phyloP scores from a whole-genome alignment of 2,113 vertebrate genomes.

The Pachypanchax playfairii region DNA sequence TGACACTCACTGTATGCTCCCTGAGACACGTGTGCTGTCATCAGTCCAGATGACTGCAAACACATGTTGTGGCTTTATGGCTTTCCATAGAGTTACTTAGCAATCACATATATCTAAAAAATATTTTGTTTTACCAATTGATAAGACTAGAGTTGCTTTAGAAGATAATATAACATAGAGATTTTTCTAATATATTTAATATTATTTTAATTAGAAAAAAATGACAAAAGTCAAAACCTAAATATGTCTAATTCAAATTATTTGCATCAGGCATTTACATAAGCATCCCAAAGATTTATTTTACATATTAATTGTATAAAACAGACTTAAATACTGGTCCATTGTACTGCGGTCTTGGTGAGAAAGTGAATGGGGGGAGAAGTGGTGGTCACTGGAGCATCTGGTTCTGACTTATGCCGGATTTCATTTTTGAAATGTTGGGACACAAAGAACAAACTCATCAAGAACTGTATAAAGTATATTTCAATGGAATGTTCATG shows the following conservation, averaged over 20 bases:
- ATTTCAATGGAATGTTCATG: constrained; percentile 82
- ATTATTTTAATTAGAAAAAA: constrained; percentile 59
- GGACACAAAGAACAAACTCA: constrained; percentile 75
- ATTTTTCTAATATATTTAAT: constrained; percentile 51
- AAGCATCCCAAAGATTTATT: constrained; percentile 75
- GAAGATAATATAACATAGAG: constrained; percentile 48
- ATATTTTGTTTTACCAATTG: constrained; percentile 54
- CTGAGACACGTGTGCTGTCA: constrained; percentile 68
- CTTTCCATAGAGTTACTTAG: constrained; percentile 57
- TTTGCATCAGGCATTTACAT: constrained; percentile 37
- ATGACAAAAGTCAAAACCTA: constrained; percentile 30
- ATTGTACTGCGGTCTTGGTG: constrained; percentile 66
- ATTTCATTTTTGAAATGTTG: constrained; percentile 81
- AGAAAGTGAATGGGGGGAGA: constrained; percentile 63
- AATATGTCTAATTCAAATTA: constrained; percentile 40
- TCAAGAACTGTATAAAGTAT: constrained; percentile 80
- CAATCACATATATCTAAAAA: constrained; percentile 50
- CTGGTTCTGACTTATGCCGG: constrained; percentile 67
- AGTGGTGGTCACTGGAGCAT: constrained; percentile 69
- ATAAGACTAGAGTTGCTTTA: constrained; percentile 54
- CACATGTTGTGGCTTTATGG: constrained; percentile 61
- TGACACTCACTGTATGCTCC: constrained; percentile 74
- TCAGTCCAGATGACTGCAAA: constrained; percentile 64
- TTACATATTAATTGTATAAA: constrained; percentile 64
- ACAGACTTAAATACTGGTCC: constrained; percentile 71